Evolutionary conservation across 2,797 vertebrate genomes (phyloP).

Genomic region (Siniperca scherzeri): DNA sequence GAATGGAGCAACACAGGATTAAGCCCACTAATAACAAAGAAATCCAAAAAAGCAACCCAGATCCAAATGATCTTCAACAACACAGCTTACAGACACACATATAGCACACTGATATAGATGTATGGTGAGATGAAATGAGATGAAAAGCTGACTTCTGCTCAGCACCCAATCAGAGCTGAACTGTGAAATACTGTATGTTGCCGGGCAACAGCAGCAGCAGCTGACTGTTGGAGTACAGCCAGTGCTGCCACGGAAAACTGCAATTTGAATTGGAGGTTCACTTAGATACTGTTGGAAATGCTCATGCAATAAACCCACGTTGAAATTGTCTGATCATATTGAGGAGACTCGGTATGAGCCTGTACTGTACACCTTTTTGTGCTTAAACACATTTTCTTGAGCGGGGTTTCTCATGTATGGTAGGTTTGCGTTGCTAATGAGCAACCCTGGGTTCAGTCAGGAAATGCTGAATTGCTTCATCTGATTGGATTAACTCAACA

Average conservation of each 20-base stretch:
- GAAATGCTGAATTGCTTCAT: constrained; percentile 30
- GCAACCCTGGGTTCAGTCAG: constrained; percentile 14
- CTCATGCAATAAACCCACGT: constrained; percentile 32
- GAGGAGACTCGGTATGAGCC: neutral
- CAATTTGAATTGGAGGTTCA: constrained; percentile 79
- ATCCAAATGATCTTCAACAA: constrained; percentile 22
- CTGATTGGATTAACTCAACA: constrained; percentile 20
- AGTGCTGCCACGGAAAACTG: constrained; percentile 77
- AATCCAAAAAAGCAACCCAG: constrained; percentile 8
- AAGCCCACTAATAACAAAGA: neutral
- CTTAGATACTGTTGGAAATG: constrained; percentile 57
- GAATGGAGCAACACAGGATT: constrained; percentile 21
- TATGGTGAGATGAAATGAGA: constrained; percentile 55
- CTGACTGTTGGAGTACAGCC: constrained; percentile 83
- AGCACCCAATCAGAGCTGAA: constrained; percentile 80
- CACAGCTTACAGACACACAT: constrained; percentile 15
- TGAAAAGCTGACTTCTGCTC: constrained; percentile 81
- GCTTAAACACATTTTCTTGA: neutral
- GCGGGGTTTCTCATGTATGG: neutral
- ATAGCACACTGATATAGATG: constrained; percentile 40
- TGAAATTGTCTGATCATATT: neutral
- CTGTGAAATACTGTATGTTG: constrained; percentile 88
- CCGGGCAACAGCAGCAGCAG: constrained; percentile 85
- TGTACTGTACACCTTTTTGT: neutral
- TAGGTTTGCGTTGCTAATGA: constrained; percentile 42